Percentiles rank a stretch among this genome's conserved stretches.
Evolutionary conservation across 2,797 vertebrate genomes (phyloP).

Genomic region (Neosilurus hyrtlii): DNA sequence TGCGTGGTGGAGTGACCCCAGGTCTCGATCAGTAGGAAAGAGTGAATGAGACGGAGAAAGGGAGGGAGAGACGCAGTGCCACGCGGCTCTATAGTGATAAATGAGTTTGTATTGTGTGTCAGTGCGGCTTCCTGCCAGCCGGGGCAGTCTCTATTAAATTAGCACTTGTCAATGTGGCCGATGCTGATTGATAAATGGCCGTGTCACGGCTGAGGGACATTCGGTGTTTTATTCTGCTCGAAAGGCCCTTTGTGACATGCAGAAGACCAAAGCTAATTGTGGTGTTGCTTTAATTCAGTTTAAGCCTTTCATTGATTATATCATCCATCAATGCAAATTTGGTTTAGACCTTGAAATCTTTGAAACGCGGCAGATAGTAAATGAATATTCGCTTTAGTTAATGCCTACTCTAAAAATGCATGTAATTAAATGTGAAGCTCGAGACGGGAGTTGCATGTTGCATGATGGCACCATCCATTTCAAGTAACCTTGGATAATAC

Average conservation of each 20-base stretch:
- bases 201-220: slow-evolving; percentile 85
- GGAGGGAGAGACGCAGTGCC: slow-evolving; percentile 68
- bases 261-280: slow-evolving; percentile 56
- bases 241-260: slow-evolving; percentile 62
- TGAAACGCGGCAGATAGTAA: slow-evolving; percentile 37
- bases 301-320: slow-evolving; percentile 54
- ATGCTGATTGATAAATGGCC: slow-evolving; percentile 95
- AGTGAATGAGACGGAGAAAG: slow-evolving; percentile 68
- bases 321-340: slow-evolving; percentile 54
- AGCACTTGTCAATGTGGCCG: slow-evolving; percentile 96
- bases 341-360: slow-evolving; percentile 40
- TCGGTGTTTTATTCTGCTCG: slow-evolving; percentile 76
- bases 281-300: slow-evolving; percentile 51
- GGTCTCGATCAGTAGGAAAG: slow-evolving; percentile 23
- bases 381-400: slow-evolving; percentile 40
- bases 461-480: neutral
- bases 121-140: slow-evolving; percentile 91
- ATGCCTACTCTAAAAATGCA: slow-evolving; percentile 25
- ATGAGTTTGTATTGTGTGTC: slow-evolving; percentile 97
- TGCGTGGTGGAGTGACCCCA: slow-evolving; percentile 39
- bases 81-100: slow-evolving; percentile 80
- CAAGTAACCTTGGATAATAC: neutral
- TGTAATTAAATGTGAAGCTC: slow-evolving; percentile 32
- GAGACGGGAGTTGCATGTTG: slow-evolving; percentile 2
- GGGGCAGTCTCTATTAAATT: slow-evolving; percentile 97